Evolutionary conservation across 2,113 vertebrate species (phyloP).

Genomic region (Sciurus niger): DNA sequence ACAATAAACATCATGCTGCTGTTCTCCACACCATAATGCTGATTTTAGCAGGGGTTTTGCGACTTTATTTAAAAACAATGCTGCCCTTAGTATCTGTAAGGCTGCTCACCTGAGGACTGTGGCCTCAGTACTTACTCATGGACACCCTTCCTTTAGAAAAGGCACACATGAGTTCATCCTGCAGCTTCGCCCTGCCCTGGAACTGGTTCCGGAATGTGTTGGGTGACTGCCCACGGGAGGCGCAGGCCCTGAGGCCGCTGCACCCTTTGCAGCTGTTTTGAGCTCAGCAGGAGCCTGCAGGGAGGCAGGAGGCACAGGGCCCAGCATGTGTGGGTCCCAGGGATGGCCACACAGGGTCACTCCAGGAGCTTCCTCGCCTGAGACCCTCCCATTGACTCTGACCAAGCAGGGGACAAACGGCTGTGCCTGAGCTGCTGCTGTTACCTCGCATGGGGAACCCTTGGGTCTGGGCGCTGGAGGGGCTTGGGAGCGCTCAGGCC

Average conservation of each 20-base stretch:
- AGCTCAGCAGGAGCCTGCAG: too few relatives aligned
- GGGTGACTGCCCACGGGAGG: too few relatives aligned
- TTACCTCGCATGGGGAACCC: too few relatives aligned
- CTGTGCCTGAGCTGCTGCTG: not conserved
- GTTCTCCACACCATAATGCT: not conserved
- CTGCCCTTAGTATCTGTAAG: not conserved
- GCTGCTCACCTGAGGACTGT: not conserved
- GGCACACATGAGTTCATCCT: not conserved
- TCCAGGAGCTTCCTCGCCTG: not conserved
- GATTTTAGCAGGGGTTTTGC: not conserved
- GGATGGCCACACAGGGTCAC: not conserved
- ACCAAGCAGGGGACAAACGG: not conserved
- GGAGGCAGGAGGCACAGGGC: too few relatives aligned
- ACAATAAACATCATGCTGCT: not conserved
- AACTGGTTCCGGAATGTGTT: not conserved
- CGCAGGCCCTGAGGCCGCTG: too few relatives aligned
- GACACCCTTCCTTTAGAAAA: not conserved
- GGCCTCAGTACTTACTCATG: not conserved
- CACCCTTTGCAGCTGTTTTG: too few relatives aligned
- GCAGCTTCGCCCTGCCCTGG: not conserved
- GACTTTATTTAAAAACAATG: not conserved
- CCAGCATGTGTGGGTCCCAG: not conserved
- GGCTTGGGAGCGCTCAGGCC: not conserved
- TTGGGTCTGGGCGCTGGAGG: accelerated
- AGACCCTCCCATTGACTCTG: not conserved